Evolutionary conservation across 2,888 invertebrate genomes (phyloP), one percentile per base, ranked within the genome.

Genomic region (Oxyteleia sp.): DNA sequence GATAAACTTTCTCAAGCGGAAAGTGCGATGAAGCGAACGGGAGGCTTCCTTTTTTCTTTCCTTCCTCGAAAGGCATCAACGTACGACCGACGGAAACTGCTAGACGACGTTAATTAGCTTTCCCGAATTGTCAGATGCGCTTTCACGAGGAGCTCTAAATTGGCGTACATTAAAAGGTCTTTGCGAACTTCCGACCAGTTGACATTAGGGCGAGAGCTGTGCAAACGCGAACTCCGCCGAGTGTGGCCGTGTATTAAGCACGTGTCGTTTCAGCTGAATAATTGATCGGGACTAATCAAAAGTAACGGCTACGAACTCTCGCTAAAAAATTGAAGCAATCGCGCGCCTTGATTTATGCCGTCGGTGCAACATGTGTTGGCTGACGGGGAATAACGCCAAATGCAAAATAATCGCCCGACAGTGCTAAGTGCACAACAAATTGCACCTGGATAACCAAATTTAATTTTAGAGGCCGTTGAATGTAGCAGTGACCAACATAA

Each of bases 201-300:
- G 55, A 55, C 55, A 55, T 18, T 41, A 41, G n/a, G n/a, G 57
- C 20, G 10, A 1, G 7, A n/a, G 13, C 38, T 41, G n/a, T 57
- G 20, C 13, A 23, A 57, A 57, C 57, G 57, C 23, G 41, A 5
- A 11, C 35, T 55, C 5, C 11, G 15, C 41, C 57, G 23, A 41
- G 18, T 55, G 35, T n/a, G 20, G n/a, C 13, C 38, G 23, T 23
- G 41, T 23, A 57, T 57, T 57, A 57, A 57, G 57, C 57, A 57
- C 57, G 57, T 57, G 57, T 57, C 57, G 29, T 41, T 57, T 57
- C 41, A 41, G 23, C 41, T 57, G 57, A 57, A 57, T 57, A 57
- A 57, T 57, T 57, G 57, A 57, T 57, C 57, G 57, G 8, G n/a
- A 20, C 41, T 8, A 41, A 57, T 57, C 38, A 57, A 23, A 57